Evolutionary conservation across 2,113 vertebrate genomes (phyloP), one percentile per base, ranked within the genome.

Genomic region (Romanogobio albipinnatus): DNA sequence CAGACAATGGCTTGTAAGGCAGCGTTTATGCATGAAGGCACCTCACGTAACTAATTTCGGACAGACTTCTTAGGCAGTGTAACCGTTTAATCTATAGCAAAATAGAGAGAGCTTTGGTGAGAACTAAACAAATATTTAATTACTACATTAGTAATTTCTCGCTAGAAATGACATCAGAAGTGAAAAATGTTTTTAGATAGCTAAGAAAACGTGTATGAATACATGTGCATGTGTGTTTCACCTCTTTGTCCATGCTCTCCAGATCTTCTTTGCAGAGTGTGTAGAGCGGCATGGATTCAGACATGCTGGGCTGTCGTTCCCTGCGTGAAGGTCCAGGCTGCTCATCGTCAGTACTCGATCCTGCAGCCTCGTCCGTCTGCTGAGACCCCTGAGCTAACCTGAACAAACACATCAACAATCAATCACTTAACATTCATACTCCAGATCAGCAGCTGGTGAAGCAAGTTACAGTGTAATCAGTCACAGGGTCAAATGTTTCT

Each of bases 221-320:
- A 26, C n/a, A 6, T 39, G 17, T 53, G n/a, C 26, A 22, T 29
- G 36, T 11, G 6, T 29, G 24, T 61, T 26, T 96, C 90, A 99
- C 98, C 96, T 99, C 98, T 93, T 93, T 98, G 92, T 99, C 98
- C 98, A 99, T 99, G 93, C 97, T 99, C 10, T 99, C 98, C 77
- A 99, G 93, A 83, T 99, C 98, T 90, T 99, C 98, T 93, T 97
- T 99, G 93, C 98, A 99, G 0, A 99, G 93, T 0, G 95, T 98
- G 93, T 99, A 99, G 3, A 99, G 95, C 1, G 98, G 98, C 97
- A 98, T 96, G 0, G 95, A 94, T 91, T 99, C 98, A 0, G 98
- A 99, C 97, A 99, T 96, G 93, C 98, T 99, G 62, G 95, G 97
- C 93, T 99, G 97, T 0, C 98, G 94, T 90, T 97, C 95, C 59